Evolutionary conservation across 2,888 invertebrate genomes (phyloP).

Genomic region (Polyploca ridens): DNA sequence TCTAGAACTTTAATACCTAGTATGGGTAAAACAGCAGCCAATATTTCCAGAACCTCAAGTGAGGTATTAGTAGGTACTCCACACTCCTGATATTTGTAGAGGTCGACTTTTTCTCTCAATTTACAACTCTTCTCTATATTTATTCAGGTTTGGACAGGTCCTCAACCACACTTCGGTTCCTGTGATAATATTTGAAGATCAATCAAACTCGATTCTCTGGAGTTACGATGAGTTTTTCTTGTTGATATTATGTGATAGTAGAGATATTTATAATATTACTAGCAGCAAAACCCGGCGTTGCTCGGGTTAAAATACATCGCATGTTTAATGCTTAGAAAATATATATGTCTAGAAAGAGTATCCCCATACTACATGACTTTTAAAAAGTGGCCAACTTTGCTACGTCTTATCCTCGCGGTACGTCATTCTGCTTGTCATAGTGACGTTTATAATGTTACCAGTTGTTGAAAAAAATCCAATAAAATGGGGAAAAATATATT

Average conservation of each 20-base stretch:
- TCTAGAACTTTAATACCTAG: not conserved
- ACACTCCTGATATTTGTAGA: not conserved
- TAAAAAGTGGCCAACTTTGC: too few relatives aligned
- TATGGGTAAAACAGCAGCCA: not conserved
- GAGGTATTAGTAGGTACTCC: not conserved
- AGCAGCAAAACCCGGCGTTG: too few relatives aligned
- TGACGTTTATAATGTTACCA: too few relatives aligned
- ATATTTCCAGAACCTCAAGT: not conserved
- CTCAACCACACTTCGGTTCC: conserved; percentile 25
- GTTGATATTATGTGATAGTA: not conserved
- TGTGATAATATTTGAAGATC: conserved; percentile 28
- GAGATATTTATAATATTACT: not conserved
- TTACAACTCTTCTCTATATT: conserved; percentile 22
- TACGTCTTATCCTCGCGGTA: too few relatives aligned
- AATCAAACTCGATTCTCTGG: conserved; percentile 13
- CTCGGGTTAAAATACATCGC: too few relatives aligned
- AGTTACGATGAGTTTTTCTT: not conserved
- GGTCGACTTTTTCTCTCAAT: conserved; percentile 5
- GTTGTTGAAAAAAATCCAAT: too few relatives aligned
- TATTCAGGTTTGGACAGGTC: conserved; percentile 28
- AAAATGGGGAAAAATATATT: too few relatives aligned
- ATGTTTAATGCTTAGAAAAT: too few relatives aligned
- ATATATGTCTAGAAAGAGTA: too few relatives aligned
- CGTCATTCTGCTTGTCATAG: too few relatives aligned
- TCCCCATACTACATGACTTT: too few relatives aligned